Base-by-base conservation (phyloP, 37 sponge, comb jelly and placozoan genomes). In the Haliclona indistincta region DNA sequence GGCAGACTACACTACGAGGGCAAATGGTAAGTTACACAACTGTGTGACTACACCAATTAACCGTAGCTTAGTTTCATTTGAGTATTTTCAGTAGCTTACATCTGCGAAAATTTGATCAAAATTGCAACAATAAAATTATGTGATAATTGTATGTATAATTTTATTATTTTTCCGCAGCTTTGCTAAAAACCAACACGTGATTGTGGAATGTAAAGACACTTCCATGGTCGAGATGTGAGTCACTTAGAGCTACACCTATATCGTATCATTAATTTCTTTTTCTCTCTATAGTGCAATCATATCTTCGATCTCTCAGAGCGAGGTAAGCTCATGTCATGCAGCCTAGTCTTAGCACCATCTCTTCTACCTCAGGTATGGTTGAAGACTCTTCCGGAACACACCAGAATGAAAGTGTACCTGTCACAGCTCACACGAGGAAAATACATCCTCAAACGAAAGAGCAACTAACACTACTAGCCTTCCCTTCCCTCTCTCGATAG, bases 151-250 rank as follows among this genome's bases (percentile, higher is more conserved):
- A n/a, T 49, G 11, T 49, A 11, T 17, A 49, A 17, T 60, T 8
- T 22, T 15, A 4, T 3, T 52, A 36, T 22, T 17, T 63, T 64
- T 43, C 34, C 54, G 29, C 38, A 86, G 86, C 74, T 89, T 82
- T 38, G 85, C 79, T 42, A 89, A 89, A 52, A 75, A 75, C 0
- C 90, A 89, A 42, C 70, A 84, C 38, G 62, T 89, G 19, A 73
- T 89, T 56, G 68, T 89, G 1, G 90, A 89, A 41, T 89, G 85
- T 25, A 84, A 83, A 40, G 90, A 89, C 32, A 80, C 79, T 25
- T 84, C 85, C 17, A 76, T 79, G 51, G 90, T 84, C 38, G 73
- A 73, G 86, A n/a, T 85, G 22, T 28, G 70, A 43, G 25, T 22
- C 1, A 30, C 43, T 54, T 64, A 4, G 35, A 37, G 28, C 23